Conservation (phyloP, 2,888 invertebrate species). For the Leptura quadrifasciata region DNA sequence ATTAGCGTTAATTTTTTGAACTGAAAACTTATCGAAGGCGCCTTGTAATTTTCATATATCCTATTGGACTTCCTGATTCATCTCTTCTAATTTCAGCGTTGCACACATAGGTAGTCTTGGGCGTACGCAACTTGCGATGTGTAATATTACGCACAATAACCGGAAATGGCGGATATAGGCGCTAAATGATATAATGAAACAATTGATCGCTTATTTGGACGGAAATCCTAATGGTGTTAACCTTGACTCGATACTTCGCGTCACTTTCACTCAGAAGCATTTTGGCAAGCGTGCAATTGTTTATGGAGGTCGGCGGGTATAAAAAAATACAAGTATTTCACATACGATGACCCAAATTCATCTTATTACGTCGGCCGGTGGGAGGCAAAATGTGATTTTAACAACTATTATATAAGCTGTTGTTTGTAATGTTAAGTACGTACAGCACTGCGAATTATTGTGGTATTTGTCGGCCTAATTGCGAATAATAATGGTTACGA, state of each 20-base stretch:
- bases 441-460: conserved; percentile 15
- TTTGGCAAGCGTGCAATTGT: conserved; percentile 63
- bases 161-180: conserved; percentile 61
- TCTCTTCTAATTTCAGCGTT: conserved; percentile 14
- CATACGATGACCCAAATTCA: conserved; percentile 59
- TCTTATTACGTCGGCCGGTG: conserved; percentile 44
- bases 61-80: conserved; percentile 17
- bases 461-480: neutral
- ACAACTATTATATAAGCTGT: conserved; percentile 43
- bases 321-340: conserved; percentile 59
- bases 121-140: conserved; percentile 20
- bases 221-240: conserved; percentile 64
- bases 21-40: neutral
- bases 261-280: conserved; percentile 64
- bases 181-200: conserved; percentile 63
- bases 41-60: neutral
- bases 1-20: too few relatives aligned
- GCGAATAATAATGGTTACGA: neutral
- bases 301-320: conserved; percentile 59
- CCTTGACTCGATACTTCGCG: conserved; percentile 57
- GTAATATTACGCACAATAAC: conserved; percentile 49
- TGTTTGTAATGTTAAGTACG: conserved; percentile 3
- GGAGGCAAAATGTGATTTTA: conserved; percentile 42
- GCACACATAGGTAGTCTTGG: neutral
- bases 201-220: conserved; percentile 63